These are phyloP conservation scores for Elaphurus davidianus DNA, from an alignment of 2,113 vertebrate genomes.

Conservation along the genomic window DNA sequence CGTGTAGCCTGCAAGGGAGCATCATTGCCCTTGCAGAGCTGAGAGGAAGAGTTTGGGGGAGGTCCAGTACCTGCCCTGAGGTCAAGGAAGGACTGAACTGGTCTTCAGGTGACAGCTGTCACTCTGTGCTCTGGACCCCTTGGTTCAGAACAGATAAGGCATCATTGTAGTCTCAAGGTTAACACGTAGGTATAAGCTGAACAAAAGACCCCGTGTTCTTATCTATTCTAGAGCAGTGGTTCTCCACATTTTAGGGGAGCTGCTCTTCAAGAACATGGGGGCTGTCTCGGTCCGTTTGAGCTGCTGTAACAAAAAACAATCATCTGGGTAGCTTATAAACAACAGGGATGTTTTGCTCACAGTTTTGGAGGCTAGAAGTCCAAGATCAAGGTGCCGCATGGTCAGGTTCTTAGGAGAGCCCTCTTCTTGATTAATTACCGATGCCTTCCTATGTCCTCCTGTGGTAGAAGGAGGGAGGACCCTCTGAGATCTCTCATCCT, in stretches of 20 bases:
- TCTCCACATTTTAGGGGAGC: not conserved
- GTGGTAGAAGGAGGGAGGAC: not conserved
- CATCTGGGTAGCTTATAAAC: not conserved
- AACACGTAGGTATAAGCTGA: fast-evolving
- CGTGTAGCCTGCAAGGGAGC: fast-evolving
- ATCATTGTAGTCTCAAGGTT: not conserved
- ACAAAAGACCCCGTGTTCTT: not conserved
- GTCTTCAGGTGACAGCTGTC: not conserved
- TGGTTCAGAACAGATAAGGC: not conserved
- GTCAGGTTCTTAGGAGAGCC: not conserved
- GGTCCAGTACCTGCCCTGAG: not conserved
- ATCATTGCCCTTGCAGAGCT: not conserved
- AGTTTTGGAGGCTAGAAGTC: not conserved
- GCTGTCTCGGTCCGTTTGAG: not conserved
- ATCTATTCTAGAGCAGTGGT: not conserved
- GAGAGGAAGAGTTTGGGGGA: not conserved
- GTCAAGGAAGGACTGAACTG: not conserved
- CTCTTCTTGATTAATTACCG: not conserved
- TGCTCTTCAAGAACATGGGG: not conserved
- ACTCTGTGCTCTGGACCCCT: not conserved
- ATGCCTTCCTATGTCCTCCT: not conserved
- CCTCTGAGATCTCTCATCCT: not conserved
- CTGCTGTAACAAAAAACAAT: not conserved
- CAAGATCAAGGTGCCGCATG: not conserved
- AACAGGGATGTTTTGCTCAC: not conserved